Conservation (phyloP, 1,140 invertebrate species). For the Colletes gigas region DNA sequence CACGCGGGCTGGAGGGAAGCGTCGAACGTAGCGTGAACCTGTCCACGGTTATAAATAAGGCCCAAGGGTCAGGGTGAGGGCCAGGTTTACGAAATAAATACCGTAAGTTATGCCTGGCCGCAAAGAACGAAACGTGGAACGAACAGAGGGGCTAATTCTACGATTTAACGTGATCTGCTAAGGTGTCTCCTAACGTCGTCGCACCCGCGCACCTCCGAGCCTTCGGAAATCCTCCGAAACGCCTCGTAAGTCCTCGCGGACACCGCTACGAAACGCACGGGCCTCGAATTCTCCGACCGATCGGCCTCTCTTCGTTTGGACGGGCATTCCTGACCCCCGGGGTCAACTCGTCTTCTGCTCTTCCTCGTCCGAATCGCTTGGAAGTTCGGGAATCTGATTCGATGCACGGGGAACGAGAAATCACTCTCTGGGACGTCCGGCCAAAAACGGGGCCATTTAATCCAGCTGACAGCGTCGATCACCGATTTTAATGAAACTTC, state of each 20-base stretch:
- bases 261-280: conserved; percentile 25
- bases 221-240: conserved; percentile 40
- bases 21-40: conserved; percentile 68
- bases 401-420: not conserved
- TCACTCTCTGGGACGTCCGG: no score
- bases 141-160: conserved; percentile 68
- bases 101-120: conserved; percentile 70
- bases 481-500: no score
- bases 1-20: conserved; percentile 11
- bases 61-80: conserved; percentile 68
- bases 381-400: conserved; percentile 43
- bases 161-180: conserved; percentile 73
- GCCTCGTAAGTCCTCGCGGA: conserved; percentile 48
- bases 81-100: conserved; percentile 74
- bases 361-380: conserved; percentile 50
- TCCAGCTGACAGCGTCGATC: no score
- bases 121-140: conserved; percentile 27
- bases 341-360: conserved; percentile 52
- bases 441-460: no score
- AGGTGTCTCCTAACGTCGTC: conserved; percentile 54
- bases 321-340: conserved; percentile 58
- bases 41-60: conserved; percentile 75
- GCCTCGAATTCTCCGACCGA: conserved; percentile 24
- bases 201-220: conserved; percentile 23
- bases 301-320: conserved; percentile 46